These are phyloP conservation scores for Entomyzon cyanotis DNA, from an alignment of 2,113 vertebrate species.

Conservation along the genomic window DNA sequence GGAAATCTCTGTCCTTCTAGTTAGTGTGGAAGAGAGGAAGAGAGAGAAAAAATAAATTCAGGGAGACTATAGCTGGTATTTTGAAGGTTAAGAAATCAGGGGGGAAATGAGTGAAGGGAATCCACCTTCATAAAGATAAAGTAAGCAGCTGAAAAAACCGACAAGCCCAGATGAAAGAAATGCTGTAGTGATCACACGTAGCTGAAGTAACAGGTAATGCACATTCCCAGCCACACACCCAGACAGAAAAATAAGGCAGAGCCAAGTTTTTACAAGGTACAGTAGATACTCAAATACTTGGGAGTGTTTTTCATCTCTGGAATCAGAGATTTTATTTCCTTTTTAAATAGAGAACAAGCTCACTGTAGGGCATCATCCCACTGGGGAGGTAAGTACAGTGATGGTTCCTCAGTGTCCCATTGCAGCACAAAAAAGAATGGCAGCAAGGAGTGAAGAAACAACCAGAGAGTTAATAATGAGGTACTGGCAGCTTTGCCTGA, in stretches of 20 bases:
- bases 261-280: neutral
- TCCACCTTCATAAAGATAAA: neutral
- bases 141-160: conserved; percentile 1
- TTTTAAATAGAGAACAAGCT: conserved; percentile 30
- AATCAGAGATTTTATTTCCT: conserved; percentile 22
- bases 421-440: neutral
- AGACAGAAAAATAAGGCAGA: conserved; percentile 15
- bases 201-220: neutral
- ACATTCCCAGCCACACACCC: neutral
- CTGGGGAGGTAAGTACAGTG: neutral
- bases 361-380: conserved; percentile 16
- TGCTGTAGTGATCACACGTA: neutral
- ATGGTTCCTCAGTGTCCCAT: conserved; percentile 16
- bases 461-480: conserved; percentile 24
- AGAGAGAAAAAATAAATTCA: neutral
- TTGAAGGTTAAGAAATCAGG: conserved; percentile 14
- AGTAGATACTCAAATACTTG: neutral
- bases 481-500: conserved; percentile 19
- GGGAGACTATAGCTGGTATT: neutral
- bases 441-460: conserved; percentile 27
- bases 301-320: conserved; percentile 12
- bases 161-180: neutral
- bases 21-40: neutral
- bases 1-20: neutral
- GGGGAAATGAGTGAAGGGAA: neutral